These are phyloP conservation scores for Nomada ruficornis DNA, from an alignment of 2,888 invertebrate species.

Conservation along the genomic window DNA sequence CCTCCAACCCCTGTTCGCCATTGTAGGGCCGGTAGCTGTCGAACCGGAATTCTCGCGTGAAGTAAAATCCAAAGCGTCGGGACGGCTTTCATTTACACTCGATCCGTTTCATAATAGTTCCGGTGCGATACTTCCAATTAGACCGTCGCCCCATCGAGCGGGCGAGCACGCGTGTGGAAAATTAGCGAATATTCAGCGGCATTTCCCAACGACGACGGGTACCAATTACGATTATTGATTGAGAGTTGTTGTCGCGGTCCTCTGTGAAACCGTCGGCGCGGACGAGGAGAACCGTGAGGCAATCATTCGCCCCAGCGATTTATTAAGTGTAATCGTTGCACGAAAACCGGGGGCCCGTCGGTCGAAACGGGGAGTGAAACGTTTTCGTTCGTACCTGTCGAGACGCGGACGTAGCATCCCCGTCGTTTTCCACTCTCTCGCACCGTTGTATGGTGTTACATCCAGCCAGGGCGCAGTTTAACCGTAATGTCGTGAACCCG, in stretches of 20 bases:
- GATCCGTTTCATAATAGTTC: conserved; percentile 19
- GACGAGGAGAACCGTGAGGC: conserved; percentile 15
- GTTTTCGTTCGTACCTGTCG: conserved; percentile 1
- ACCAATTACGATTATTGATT: conserved; percentile 55
- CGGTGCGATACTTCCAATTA: conserved; percentile 38
- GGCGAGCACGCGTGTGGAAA: conserved; percentile 32
- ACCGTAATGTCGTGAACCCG: too few relatives aligned
- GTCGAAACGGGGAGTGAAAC: not conserved
- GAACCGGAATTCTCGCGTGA: not conserved
- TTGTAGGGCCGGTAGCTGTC: not conserved
- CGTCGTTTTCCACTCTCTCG: conserved; percentile 50
- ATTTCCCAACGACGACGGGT: conserved; percentile 19
- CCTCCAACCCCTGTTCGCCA: not conserved
- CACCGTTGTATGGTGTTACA: conserved; percentile 51
- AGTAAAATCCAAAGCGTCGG: conserved; percentile 6
- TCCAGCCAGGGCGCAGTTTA: conserved; percentile 50
- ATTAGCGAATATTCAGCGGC: conserved; percentile 42
- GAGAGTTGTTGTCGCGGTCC: conserved; percentile 18
- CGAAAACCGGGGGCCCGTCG: too few relatives aligned
- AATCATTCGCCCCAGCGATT: conserved; percentile 15
- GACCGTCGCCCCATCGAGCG: conserved; percentile 27
- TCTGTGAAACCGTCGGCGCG: conserved; percentile 6
- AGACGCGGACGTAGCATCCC: conserved; percentile 25
- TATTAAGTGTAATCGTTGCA: conserved; percentile 29
- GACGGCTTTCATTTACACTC: conserved; percentile 35